Evolutionary conservation across 2,113 vertebrate species (phyloP).

Genomic region (Upupa epops): DNA sequence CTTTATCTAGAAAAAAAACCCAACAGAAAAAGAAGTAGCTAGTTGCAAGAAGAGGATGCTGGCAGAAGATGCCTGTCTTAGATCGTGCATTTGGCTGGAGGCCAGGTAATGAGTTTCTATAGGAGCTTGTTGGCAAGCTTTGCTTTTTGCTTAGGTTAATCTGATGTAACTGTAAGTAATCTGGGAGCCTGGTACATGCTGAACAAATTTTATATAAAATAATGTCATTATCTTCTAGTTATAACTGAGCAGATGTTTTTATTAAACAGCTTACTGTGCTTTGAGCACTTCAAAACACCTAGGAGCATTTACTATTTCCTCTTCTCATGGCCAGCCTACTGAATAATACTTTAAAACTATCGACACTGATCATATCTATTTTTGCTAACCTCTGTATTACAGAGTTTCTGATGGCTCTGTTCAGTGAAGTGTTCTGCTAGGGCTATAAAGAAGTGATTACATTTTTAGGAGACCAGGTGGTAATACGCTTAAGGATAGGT

Average conservation of each 20-base stretch:
- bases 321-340: neutral
- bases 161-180: conserved; percentile 44
- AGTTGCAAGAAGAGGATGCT: conserved; percentile 9
- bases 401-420: neutral
- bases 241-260: conserved; percentile 8
- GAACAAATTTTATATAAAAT: conserved; percentile 13
- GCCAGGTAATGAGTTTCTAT: conserved; percentile 10
- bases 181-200: neutral
- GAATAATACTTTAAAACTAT: neutral
- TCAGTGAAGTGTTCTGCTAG: neutral
- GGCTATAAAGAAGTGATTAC: neutral
- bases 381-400: neutral
- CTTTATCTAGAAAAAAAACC: neutral
- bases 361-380: neutral
- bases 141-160: conserved; percentile 38
- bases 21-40: neutral
- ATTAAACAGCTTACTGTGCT: neutral
- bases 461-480: neutral
- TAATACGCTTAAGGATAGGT: neutral
- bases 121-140: conserved; percentile 47
- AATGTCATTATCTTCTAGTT: neutral
- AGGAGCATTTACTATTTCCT: neutral
- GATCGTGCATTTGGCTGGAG: neutral
- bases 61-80: conserved; percentile 37
- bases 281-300: neutral